These are phyloP conservation scores for Oceanites oceanicus DNA, from an alignment of 2,113 vertebrate genomes.

Conservation along the genomic window DNA sequence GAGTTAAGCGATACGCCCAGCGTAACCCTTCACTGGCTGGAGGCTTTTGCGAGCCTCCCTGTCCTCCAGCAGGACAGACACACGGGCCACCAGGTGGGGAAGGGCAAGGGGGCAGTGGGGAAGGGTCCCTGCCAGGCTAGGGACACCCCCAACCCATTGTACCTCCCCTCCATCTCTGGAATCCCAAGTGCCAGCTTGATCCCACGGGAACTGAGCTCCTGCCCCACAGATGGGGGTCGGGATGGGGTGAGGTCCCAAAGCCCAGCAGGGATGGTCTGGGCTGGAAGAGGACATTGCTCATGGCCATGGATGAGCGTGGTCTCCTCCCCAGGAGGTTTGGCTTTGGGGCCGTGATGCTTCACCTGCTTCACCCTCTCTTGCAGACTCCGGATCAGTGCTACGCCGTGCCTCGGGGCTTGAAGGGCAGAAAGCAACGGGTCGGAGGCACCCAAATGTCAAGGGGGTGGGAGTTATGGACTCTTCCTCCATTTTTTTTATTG, in stretches of 20 bases:
- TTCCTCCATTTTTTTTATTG: not conserved
- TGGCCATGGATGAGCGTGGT: rapidly evolving
- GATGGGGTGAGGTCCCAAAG: not conserved
- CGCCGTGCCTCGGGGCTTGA: rapidly evolving
- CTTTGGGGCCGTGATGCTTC: not conserved
- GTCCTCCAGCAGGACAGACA: not conserved
- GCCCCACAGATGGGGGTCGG: not conserved
- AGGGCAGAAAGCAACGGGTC: not conserved
- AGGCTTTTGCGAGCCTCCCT: not conserved
- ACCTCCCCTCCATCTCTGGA: no score
- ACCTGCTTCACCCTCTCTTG: not conserved
- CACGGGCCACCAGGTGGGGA: rapidly evolving
- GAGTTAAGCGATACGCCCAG: not conserved
- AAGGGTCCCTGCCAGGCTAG: not conserved
- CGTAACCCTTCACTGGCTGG: not conserved
- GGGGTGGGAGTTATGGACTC: not conserved
- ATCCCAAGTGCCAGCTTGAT: not conserved
- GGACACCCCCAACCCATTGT: not conserved
- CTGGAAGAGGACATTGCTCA: rapidly evolving
- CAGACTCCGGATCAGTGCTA: not conserved
- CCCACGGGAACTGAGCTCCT: not conserved
- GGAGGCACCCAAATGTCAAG: not conserved
- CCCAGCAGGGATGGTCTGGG: rapidly evolving
- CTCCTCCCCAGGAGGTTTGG: not conserved
- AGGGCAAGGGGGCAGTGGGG: not conserved